Percentiles rank a stretch among this genome's conserved stretches.
Conservation (phyloP, 2,113 vertebrate genomes). For the Micronycteris hirsuta region DNA sequence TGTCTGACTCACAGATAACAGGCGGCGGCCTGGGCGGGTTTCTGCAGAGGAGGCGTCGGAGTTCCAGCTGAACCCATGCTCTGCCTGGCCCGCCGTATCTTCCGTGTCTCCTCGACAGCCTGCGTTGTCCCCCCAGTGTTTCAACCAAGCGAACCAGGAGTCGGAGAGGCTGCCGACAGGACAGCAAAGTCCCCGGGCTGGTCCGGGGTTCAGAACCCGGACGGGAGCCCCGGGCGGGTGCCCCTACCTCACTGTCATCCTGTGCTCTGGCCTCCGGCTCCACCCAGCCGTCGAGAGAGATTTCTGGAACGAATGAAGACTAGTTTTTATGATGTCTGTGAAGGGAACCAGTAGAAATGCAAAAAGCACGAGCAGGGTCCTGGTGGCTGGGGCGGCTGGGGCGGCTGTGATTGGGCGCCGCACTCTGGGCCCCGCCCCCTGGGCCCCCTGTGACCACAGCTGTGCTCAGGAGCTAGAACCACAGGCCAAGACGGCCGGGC, state of each 20-base stretch:
- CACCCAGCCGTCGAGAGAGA: not conserved
- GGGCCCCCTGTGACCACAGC: not conserved
- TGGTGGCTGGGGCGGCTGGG: not conserved
- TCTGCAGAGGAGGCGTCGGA: accelerated
- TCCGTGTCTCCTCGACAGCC: not conserved
- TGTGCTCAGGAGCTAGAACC: not conserved
- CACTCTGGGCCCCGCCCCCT: accelerated
- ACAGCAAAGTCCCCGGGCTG: not conserved
- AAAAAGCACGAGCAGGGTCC: too few relatives aligned
- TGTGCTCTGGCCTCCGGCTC: not conserved
- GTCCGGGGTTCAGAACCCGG: not conserved
- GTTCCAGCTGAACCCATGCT: not conserved
- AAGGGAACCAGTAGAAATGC: not conserved
- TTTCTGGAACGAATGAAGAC: not conserved
- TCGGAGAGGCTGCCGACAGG: not conserved
- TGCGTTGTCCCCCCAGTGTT: not conserved
- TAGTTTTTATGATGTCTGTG: not conserved
- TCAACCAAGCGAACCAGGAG: not conserved
- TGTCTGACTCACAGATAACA: not conserved
- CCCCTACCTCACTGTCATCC: too few relatives aligned
- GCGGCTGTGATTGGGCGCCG: not conserved
- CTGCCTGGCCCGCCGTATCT: not conserved
- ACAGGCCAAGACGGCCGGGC: not conserved
- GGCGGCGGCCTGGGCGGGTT: not conserved
- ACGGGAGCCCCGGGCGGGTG: not conserved